Base-by-base conservation (phyloP, 35 echinoderm and acorn worm species). In the Patiria miniata region DNA sequence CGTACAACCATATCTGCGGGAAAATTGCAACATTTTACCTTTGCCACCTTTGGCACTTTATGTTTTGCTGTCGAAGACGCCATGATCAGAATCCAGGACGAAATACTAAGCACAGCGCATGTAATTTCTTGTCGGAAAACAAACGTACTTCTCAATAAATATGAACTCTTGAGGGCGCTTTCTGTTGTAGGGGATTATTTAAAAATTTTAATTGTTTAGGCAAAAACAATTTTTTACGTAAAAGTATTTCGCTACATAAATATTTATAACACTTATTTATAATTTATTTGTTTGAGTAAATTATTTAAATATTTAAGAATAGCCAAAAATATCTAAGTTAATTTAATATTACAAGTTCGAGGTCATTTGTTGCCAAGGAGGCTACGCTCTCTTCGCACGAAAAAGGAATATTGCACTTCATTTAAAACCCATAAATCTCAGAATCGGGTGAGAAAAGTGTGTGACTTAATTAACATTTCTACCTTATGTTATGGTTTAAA, bases 31-130 rank as follows among this genome's bases (percentile, higher is more conserved):
- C 57, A 14, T 79, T 17, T 92, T 89, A 96, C 94, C 86, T 96
- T 96, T 22, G 94, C 94, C 58, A 96, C 94, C 91, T 96, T 96
- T 12, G 94, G 94, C 73, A 96, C 86, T 77, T 96, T 96, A 33
- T 68, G 91, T 77, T 96, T 96, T 6, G 82, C 76, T 39, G 79
- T 87, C 2, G 85, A 38, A 10, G 94, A 92, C 14, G 85, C 86
- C 90, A 96, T 96, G 39, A 85, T 96, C 5, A 60, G 19, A 60
- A 26, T n/a, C n/a, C n/a, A n/a, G n/a, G n/a, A n/a, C n/a, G n/a
- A n/a, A n/a, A n/a, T n/a, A n/a, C n/a, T n/a, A n/a, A n/a, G n/a
- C n/a, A n/a, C n/a, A n/a, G n/a, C n/a, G 32, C 5, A 39, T 51
- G 21, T 51, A 40, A 0, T 42, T 81, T 8, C 50, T 5, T 81